Conservation (phyloP, 2,888 invertebrate genomes). For the Catocala fraxini region DNA sequence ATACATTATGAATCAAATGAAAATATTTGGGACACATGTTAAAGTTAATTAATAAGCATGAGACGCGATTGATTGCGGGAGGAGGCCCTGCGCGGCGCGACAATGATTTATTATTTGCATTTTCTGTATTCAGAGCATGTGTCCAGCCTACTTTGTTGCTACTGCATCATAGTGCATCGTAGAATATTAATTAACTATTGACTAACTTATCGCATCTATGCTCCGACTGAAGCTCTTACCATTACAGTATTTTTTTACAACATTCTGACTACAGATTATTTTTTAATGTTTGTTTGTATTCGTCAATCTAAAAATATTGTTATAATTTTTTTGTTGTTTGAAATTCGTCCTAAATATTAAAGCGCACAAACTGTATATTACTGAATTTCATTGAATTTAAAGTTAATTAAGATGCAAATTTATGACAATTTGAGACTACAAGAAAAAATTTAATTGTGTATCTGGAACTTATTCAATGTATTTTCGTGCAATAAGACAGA, state of each 20-base stretch:
- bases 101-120: slow-evolving; percentile 37
- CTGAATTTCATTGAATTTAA: slow-evolving; percentile 14
- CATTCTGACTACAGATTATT: slow-evolving; percentile 32
- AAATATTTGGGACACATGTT: slow-evolving; percentile 12
- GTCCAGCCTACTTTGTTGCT: slow-evolving; percentile 28
- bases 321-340: slow-evolving; percentile 9
- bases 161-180: slow-evolving; percentile 32
- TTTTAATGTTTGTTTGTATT: slow-evolving; percentile 27
- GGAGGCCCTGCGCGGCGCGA: slow-evolving; percentile 14
- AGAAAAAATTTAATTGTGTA: slow-evolving; percentile 3
- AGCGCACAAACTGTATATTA: slow-evolving; percentile 22
- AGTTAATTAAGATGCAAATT: not conserved
- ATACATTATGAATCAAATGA: slow-evolving; percentile 18
- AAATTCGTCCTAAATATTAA: slow-evolving; percentile 14
- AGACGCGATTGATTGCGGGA: slow-evolving; percentile 35
- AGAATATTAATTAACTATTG: slow-evolving; percentile 51
- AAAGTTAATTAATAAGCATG: slow-evolving; percentile 43
- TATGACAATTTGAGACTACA: slow-evolving; percentile 1
- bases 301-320: slow-evolving; percentile 19
- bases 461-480: too few species aligned
- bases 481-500: too few species aligned
- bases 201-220: slow-evolving; percentile 36
- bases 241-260: slow-evolving; percentile 44
- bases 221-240: slow-evolving; percentile 37
- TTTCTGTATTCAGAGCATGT: slow-evolving; percentile 44